phyloP scores from a whole-genome alignment of 2,888 invertebrate genomes.

The Eupithecia pulchellata region DNA sequence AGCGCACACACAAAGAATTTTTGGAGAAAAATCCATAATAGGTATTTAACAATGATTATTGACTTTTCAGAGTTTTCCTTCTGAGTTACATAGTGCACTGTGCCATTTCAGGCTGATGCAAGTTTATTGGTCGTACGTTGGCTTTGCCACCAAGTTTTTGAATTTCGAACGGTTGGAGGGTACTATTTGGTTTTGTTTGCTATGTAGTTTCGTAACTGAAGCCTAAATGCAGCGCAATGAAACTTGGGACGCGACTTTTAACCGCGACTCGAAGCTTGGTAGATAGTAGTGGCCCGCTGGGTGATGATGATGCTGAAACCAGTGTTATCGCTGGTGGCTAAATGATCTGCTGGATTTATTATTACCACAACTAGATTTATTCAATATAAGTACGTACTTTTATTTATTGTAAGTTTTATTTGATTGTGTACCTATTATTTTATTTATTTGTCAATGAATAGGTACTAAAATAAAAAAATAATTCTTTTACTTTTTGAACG shows the following conservation, averaged over 20 bases:
- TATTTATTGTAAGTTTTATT: too few relatives aligned
- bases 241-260: not conserved
- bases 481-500: too few relatives aligned
- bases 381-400: too few relatives aligned
- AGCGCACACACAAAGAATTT: too few relatives aligned
- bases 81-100: slow-evolving; percentile 3
- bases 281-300: too few relatives aligned
- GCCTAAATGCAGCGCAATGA: slow-evolving; percentile 5
- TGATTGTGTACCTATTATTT: too few relatives aligned
- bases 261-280: not conserved
- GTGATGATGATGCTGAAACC: too few relatives aligned
- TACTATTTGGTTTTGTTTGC: slow-evolving; percentile 29
- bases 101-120: slow-evolving; percentile 52
- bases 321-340: too few relatives aligned
- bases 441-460: too few relatives aligned
- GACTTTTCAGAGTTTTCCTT: not conserved
- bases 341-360: too few relatives aligned
- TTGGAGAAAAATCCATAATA: not conserved
- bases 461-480: too few relatives aligned
- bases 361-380: too few relatives aligned
- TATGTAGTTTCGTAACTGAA: slow-evolving; percentile 25
- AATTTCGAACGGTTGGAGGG: slow-evolving; percentile 35
- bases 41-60: not conserved
- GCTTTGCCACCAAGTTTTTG: slow-evolving; percentile 37
- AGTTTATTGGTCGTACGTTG: slow-evolving; percentile 53